Percentiles rank a stretch among this genome's conserved stretches.
Conservation (phyloP, 2,797 vertebrate genomes). For the Hypotaenidia philippensis region DNA sequence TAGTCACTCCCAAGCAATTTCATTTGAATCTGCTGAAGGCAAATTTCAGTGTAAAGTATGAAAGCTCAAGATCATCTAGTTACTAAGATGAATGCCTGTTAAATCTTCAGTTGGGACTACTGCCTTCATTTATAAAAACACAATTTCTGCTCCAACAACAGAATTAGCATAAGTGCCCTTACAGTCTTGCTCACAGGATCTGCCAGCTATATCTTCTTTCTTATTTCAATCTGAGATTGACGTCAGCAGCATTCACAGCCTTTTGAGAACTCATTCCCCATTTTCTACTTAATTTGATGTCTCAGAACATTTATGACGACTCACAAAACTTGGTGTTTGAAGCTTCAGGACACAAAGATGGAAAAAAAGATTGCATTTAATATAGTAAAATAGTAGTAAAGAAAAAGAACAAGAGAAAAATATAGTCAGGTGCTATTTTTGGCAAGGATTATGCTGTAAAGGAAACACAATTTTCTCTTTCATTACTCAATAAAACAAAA, state of each 20-base stretch:
- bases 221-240: constrained; percentile 69
- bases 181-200: constrained; percentile 44
- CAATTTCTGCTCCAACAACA: constrained; percentile 52
- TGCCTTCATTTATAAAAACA: constrained; percentile 67
- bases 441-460: not conserved
- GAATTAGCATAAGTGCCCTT: constrained; percentile 66
- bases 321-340: constrained; percentile 65
- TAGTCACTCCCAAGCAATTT: constrained; percentile 42
- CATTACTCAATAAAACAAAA: constrained; percentile 22
- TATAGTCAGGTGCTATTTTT: constrained; percentile 23
- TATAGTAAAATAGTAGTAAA: constrained; percentile 66
- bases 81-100: constrained; percentile 55
- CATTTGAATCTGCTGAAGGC: constrained; percentile 2
- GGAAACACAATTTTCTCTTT: not conserved
- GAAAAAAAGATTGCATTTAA: constrained; percentile 45
- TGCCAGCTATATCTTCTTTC: constrained; percentile 58
- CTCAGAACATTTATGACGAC: constrained; percentile 69
- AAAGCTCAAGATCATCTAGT: constrained; percentile 55
- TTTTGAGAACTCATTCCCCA: constrained; percentile 71
- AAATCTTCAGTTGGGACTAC: constrained; percentile 46
- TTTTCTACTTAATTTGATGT: constrained; percentile 74
- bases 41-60: constrained; percentile 22
- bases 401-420: constrained; percentile 40
- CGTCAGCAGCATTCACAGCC: constrained; percentile 73
- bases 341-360: constrained; percentile 50